phyloP scores from a whole-genome alignment of 2,113 vertebrate genomes.

The Osmerus mordax region DNA sequence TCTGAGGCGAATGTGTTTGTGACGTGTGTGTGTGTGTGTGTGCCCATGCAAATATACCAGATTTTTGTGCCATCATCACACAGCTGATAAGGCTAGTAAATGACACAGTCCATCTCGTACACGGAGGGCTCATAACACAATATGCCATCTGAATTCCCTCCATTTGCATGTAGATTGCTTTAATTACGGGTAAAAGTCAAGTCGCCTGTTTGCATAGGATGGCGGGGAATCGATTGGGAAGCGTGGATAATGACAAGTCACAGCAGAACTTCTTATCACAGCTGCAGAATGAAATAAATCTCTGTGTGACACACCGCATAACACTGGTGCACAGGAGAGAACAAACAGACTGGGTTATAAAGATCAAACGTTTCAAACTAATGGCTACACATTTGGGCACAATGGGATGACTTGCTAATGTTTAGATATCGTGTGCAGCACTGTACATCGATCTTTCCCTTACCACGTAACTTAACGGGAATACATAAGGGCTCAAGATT shows the following conservation, averaged over 20 bases:
- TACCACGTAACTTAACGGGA: no score
- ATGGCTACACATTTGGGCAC: no score
- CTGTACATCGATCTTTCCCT: no score
- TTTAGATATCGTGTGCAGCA: no score
- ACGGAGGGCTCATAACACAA: slow-evolving; percentile 51
- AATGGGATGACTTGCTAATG: no score
- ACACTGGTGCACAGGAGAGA: slow-evolving; percentile 9
- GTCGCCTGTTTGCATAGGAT: slow-evolving; percentile 65
- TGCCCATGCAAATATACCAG: neutral
- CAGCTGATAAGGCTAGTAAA: slow-evolving; percentile 36
- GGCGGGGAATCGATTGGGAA: slow-evolving; percentile 71
- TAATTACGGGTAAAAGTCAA: slow-evolving; percentile 79
- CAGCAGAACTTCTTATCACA: slow-evolving; percentile 57
- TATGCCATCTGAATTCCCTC: slow-evolving; percentile 62
- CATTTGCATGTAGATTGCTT: slow-evolving; percentile 80
- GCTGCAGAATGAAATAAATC: slow-evolving; percentile 44
- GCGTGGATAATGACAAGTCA: slow-evolving; percentile 71
- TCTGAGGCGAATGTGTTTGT: neutral
- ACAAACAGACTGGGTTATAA: no score
- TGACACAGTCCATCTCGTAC: slow-evolving; percentile 27
- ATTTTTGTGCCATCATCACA: neutral
- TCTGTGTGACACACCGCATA: slow-evolving; percentile 41
- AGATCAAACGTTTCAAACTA: no score
- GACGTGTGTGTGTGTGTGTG: slow-evolving; percentile 12
- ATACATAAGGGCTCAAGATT: no score